A percentile compares a stretch with the other conserved stretches of the same genome.
These are phyloP conservation scores for Blastomussa wellsi DNA, from an alignment of 92 coral and sea anemone genomes.

Conservation along the genomic window DNA sequence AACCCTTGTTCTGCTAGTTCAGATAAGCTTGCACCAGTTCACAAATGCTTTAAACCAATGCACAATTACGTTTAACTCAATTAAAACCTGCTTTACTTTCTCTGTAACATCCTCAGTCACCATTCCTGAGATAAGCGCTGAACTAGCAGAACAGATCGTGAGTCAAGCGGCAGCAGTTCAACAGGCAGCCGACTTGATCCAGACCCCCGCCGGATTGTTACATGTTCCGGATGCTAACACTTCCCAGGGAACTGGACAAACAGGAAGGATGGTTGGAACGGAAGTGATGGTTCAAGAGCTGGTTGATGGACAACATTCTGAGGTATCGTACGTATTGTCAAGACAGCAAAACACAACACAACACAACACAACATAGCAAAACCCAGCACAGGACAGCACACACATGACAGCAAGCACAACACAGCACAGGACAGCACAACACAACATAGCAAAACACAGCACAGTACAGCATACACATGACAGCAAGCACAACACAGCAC, in stretches of 20 bases:
- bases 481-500: no score
- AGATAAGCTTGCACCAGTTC: no score
- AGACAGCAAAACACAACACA: no score
- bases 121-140: slow-evolving; percentile 78
- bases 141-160: slow-evolving; percentile 84
- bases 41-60: no score
- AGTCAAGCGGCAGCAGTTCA: slow-evolving; percentile 63
- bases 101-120: slow-evolving; percentile 47
- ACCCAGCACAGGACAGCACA: no score
- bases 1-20: no score
- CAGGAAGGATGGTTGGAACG: slow-evolving; percentile 37
- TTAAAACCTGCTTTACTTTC: neutral
- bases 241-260: slow-evolving; percentile 33
- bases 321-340: slow-evolving; percentile 1
- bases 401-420: no score
- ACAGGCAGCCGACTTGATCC: slow-evolving; percentile 34
- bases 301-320: slow-evolving; percentile 2
- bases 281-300: slow-evolving; percentile 29
- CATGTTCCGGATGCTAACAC: slow-evolving; percentile 32
- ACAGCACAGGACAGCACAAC: no score
- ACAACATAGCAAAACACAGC: no score
- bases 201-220: slow-evolving; percentile 38
- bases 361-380: no score
- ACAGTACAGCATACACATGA: no score
- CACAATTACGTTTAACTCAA: neutral